Base-by-base conservation (phyloP, 2,888 invertebrate genomes). In the Dolomedes plantarius region DNA sequence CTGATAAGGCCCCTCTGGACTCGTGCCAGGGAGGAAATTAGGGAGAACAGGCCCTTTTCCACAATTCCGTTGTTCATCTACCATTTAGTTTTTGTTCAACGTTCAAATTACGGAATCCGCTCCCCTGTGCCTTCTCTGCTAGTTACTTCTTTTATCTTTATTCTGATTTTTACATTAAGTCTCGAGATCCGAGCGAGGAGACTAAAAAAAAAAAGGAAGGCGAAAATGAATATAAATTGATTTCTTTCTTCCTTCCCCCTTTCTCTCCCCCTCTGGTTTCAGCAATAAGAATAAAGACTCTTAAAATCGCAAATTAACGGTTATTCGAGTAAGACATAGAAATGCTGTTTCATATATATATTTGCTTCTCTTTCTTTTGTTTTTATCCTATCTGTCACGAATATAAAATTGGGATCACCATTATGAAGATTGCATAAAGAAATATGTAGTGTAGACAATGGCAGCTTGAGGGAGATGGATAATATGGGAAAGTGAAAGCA, bases 21-120 rank as follows among this genome's bases (percentile, higher is more conserved):
- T 29, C 13, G 2, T 68, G 68, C 81, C 74, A 75, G 39, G 68
- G 39, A 83, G 77, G 77, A 83, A 83, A 83, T 77, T 83, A 77
- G 77, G 83, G 56, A 83, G 77, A 83, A 73, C 72, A 64, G 56
- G 72, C 50, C 72, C 83, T 83, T 83, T 83, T 83, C 83, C 77
- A 83, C 77, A 77, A 72, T 83, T 67, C 71, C 41, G 74, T 23
- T 56, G 19, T 19, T 56, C 23, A 19, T 19, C 23, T 23, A 23
- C 23, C 56, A 56, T 56, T 56, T 56, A 56, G 56, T 56, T 56
- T 56, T 56, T 56, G 56, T 56, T 56, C 11, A 19, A 56, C 23
- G 23, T 23, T 56, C 23, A 23, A 19, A 56, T 56, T 56, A 23
- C 56, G 56, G 56, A 56, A 56, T 56, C 56, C 23, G 23, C 5